A percentile compares a stretch with the other conserved stretches of the same genome.
Evolutionary conservation across 2,888 invertebrate species (phyloP).

Genomic region (Heliconius ismenius): DNA sequence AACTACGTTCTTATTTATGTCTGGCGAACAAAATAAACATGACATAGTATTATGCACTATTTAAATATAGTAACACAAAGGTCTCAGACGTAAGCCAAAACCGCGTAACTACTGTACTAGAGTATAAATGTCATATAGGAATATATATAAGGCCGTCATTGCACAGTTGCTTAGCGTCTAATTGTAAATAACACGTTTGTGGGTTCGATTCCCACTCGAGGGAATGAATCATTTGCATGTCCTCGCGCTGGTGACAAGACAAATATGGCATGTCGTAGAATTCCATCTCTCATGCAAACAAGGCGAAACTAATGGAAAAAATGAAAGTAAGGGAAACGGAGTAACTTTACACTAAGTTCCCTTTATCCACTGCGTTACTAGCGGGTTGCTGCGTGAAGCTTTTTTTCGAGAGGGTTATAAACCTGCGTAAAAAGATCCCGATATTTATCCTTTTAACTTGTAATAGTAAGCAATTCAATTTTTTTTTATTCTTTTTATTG

Average conservation of each 20-base stretch:
- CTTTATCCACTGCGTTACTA: no score
- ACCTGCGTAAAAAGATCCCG: no score
- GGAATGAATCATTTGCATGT: not conserved
- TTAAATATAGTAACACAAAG: slow-evolving; percentile 2
- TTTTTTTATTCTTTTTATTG: not conserved
- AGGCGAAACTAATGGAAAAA: not conserved
- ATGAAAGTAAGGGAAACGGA: not conserved
- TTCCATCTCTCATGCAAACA: not conserved
- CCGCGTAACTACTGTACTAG: not conserved
- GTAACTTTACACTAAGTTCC: not conserved
- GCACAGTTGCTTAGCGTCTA: not conserved
- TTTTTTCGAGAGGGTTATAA: not conserved
- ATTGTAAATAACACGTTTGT: not conserved
- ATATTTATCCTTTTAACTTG: not conserved
- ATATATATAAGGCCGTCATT: not conserved
- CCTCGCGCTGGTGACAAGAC: not conserved
- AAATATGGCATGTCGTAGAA: no score
- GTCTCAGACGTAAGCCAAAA: slow-evolving; percentile 2
- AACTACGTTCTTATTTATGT: not conserved
- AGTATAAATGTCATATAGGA: not conserved
- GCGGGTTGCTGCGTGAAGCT: not conserved
- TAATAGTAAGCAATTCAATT: not conserved
- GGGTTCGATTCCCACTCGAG: not conserved
- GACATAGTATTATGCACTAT: not conserved
- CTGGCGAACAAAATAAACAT: slow-evolving; percentile 12